A percentile compares a stretch with the other conserved stretches of the same genome.
These are phyloP conservation scores for Tiaroga cobitis DNA, from an alignment of 2,797 vertebrate genomes.

Conservation along the genomic window DNA sequence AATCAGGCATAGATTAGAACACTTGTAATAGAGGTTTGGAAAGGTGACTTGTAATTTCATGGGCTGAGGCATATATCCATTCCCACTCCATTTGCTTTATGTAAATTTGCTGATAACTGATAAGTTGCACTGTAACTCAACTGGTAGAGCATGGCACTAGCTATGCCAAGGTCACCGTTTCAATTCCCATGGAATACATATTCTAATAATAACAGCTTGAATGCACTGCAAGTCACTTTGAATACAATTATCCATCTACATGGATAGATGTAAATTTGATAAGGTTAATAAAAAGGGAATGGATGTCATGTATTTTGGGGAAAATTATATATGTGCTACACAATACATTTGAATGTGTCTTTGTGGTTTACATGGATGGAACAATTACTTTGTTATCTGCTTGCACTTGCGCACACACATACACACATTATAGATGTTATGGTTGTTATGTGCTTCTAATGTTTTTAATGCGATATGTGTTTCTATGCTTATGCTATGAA, in stretches of 20 bases:
- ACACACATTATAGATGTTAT: background rate
- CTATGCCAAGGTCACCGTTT: slow-evolving; percentile 31
- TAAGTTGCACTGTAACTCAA: slow-evolving; percentile 1
- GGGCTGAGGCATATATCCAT: slow-evolving; percentile 15
- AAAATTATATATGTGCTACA: background rate
- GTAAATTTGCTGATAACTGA: slow-evolving; percentile 36
- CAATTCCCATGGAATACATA: slow-evolving; percentile 25
- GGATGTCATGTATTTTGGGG: background rate
- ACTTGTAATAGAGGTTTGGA: slow-evolving; percentile 4
- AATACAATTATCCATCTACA: background rate
- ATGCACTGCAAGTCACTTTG: slow-evolving; percentile 4
- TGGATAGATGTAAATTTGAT: background rate
- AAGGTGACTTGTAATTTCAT: slow-evolving; percentile 37
- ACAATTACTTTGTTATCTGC: background rate
- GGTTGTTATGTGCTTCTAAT: background rate
- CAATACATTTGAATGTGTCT: background rate
- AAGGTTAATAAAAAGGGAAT: background rate
- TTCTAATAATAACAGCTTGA: slow-evolving; percentile 34
- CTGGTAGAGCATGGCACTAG: background rate
- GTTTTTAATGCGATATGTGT: background rate
- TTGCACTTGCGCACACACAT: background rate
- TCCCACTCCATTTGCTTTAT: slow-evolving; percentile 27
- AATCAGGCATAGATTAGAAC: slow-evolving; percentile 29
- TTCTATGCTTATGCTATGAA: background rate
- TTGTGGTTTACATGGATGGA: background rate